These are phyloP conservation scores for Sarcophaga bullata DNA, from an alignment of 1,140 invertebrate genomes.

Conservation along the genomic window DNA sequence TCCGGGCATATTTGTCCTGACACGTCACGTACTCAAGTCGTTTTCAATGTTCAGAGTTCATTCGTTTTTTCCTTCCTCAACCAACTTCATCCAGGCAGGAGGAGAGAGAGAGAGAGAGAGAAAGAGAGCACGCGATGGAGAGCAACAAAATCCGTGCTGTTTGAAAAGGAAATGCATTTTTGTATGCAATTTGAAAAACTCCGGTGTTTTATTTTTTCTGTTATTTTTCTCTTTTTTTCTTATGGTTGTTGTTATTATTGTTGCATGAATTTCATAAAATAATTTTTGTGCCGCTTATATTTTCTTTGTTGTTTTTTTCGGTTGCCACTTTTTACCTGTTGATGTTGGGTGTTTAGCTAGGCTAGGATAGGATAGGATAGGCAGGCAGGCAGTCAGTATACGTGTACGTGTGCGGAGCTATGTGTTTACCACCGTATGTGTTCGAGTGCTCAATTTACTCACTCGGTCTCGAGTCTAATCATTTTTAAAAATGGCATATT, in stretches of 20 bases:
- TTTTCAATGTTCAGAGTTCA: not conserved
- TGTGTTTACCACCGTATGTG: not conserved
- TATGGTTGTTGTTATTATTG: too few species aligned
- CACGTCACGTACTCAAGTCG: conserved; percentile 10
- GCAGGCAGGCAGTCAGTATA: too few species aligned
- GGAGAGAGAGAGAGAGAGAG: not conserved
- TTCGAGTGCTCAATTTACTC: conserved; percentile 30
- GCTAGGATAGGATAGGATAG: not conserved
- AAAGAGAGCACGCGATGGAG: not conserved
- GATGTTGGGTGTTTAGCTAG: not conserved
- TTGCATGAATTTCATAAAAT: conserved; percentile 3
- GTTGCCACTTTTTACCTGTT: conserved; percentile 29
- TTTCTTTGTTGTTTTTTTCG: not conserved
- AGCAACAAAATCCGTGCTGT: not conserved
- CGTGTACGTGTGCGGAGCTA: too few species aligned
- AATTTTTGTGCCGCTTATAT: not conserved
- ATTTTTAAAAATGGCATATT: conserved; percentile 64
- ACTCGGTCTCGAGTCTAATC: conserved; percentile 56
- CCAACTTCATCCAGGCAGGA: not conserved
- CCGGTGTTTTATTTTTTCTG: not conserved
- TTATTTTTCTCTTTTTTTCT: conserved; percentile 42
- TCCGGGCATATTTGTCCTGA: conserved; percentile 62
- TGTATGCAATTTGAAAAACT: conserved; percentile 50
- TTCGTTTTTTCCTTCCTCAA: not conserved
- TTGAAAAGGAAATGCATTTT: conserved; percentile 23